A percentile compares a stretch with the other conserved stretches of the same genome.
phyloP scores from a whole-genome alignment of 2,113 vertebrate species.

The Synodontis membranacea region DNA sequence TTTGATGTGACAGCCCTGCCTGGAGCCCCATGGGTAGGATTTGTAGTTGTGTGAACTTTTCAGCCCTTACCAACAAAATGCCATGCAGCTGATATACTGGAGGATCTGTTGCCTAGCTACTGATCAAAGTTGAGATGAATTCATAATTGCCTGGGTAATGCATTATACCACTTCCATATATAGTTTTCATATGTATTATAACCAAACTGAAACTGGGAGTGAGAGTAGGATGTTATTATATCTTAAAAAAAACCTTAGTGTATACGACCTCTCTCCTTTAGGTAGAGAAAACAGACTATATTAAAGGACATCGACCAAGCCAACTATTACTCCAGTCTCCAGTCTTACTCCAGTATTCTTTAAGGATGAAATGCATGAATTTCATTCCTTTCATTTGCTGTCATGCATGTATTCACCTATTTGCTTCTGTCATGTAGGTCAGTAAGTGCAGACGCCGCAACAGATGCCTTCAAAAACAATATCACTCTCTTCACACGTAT shows the following conservation, averaged over 20 bases:
- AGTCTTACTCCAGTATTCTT: not conserved
- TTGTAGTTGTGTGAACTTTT: not conserved
- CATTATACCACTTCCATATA: not conserved
- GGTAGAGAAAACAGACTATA: not conserved
- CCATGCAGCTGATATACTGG: not conserved
- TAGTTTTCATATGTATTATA: not conserved
- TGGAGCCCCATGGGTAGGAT: not conserved
- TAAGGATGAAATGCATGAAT: not conserved
- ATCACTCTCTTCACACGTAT: conserved; percentile 98
- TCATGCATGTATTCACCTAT: not conserved
- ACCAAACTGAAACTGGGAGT: not conserved
- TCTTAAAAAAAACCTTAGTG: not conserved
- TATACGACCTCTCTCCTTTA: not conserved
- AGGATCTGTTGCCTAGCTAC: conserved; percentile 14
- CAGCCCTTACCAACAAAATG: not conserved
- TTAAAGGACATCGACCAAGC: not conserved
- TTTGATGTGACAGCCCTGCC: conserved; percentile 15
- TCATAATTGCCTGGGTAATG: not conserved
- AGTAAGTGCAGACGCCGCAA: conserved; percentile 82
- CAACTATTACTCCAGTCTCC: not conserved
- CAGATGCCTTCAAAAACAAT: conserved; percentile 95
- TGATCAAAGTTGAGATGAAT: not conserved
- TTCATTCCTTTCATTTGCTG: not conserved
- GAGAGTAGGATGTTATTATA: not conserved
- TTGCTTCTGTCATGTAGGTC: conserved; percentile 71